A percentile compares a stretch with the other conserved stretches of the same genome.
Evolutionary conservation across 2,888 invertebrate species (phyloP).

Genomic region (Cactoblastis cactorum): DNA sequence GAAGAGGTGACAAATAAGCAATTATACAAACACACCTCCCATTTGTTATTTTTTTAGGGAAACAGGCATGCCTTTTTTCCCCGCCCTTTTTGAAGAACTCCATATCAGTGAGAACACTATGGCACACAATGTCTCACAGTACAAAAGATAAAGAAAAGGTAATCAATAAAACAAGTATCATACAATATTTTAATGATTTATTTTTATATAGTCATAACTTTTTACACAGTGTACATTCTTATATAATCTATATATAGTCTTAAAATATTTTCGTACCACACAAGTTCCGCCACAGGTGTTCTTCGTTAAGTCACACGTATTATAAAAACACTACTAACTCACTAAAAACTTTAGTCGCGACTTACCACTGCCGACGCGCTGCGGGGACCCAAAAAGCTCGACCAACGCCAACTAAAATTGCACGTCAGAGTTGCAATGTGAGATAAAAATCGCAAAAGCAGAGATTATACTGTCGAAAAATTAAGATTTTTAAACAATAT

Average conservation of each 20-base stretch:
- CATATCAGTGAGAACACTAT: no score
- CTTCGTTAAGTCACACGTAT: slow-evolving; percentile 21
- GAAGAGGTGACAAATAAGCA: no score
- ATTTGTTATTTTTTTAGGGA: no score
- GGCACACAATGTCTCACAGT: no score
- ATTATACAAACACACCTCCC: no score
- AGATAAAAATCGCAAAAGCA: slow-evolving; percentile 15
- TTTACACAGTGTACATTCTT: slow-evolving; percentile 39
- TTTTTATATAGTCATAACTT: slow-evolving; percentile 32
- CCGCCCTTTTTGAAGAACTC: no score
- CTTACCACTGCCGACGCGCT: slow-evolving; percentile 54
- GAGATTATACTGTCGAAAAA: no score
- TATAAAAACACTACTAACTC: slow-evolving; percentile 58
- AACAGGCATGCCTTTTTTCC: no score
- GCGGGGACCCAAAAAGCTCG: slow-evolving; percentile 17
- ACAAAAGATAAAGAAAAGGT: no score
- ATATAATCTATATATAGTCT: slow-evolving; percentile 16
- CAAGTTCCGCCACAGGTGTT: slow-evolving; percentile 36
- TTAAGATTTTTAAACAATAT: no score
- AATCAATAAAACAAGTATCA: slow-evolving; percentile 42
- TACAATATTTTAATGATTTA: slow-evolving; percentile 43
- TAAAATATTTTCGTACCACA: slow-evolving; percentile 23
- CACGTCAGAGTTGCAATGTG: slow-evolving; percentile 17
- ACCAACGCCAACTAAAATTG: slow-evolving; percentile 62
- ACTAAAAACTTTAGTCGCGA: slow-evolving; percentile 63